A percentile compares a stretch with the other conserved stretches of the same genome.
Conservation (phyloP, 2,888 invertebrate species). For the Hypomecis punctinalis region DNA sequence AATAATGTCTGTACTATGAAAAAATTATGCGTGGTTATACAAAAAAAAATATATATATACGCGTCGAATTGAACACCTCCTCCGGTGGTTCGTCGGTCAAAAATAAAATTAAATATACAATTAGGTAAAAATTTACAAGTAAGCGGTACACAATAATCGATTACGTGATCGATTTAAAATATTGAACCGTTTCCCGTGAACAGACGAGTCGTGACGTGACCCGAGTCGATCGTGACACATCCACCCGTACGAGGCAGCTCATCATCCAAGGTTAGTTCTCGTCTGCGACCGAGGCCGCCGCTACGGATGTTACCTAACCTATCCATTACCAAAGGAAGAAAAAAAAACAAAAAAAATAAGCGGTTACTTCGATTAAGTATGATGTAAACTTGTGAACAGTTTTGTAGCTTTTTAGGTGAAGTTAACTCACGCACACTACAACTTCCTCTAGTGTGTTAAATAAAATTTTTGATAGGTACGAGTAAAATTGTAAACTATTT, state of each 20-base stretch:
- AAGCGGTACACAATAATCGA: background rate
- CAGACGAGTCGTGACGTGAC: slow-evolving; percentile 56
- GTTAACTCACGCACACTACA: too few species aligned
- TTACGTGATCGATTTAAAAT: slow-evolving; percentile 4
- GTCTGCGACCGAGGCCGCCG: slow-evolving; percentile 50
- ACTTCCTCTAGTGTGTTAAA: too few species aligned
- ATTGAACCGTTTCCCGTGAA: slow-evolving; percentile 32
- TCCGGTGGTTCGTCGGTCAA: too few species aligned
- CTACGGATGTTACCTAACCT: slow-evolving; percentile 48
- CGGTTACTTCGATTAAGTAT: slow-evolving; percentile 24
- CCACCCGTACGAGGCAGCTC: slow-evolving; percentile 46
- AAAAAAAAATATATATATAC: too few species aligned
- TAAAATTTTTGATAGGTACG: too few species aligned
- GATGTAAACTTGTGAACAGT: slow-evolving; percentile 1
- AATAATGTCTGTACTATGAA: too few species aligned
- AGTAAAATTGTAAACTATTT: too few species aligned
- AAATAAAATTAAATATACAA: too few species aligned
- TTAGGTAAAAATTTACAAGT: background rate
- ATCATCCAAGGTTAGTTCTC: slow-evolving; percentile 56
- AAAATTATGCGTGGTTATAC: too few species aligned
- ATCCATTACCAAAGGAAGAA: slow-evolving; percentile 28
- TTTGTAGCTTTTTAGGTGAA: background rate
- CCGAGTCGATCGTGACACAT: slow-evolving; percentile 52
- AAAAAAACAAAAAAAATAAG: slow-evolving; percentile 28
- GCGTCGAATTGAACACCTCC: too few species aligned